phyloP scores from a whole-genome alignment of 2,797 vertebrate species.

The Poecilia wingei region DNA sequence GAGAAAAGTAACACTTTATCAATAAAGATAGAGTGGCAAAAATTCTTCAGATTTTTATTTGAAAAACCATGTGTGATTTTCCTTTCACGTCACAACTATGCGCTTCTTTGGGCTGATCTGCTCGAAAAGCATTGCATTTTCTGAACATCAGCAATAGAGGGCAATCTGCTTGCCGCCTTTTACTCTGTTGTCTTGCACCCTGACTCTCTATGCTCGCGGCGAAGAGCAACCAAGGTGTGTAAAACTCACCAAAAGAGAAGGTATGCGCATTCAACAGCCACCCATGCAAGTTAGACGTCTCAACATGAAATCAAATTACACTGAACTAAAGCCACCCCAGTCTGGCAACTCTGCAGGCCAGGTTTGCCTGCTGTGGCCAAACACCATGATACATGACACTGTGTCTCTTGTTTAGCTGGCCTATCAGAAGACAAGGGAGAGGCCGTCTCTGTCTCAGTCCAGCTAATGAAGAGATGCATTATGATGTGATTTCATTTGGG shows the following conservation, averaged over 20 bases:
- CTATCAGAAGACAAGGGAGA: constrained; percentile 67
- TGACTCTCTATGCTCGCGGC: constrained; percentile 18
- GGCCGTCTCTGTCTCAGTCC: constrained; percentile 61
- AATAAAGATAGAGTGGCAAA: not conserved
- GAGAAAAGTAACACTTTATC: not conserved
- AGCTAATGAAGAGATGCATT: constrained; percentile 79
- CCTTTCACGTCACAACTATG: not conserved
- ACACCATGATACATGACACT: constrained; percentile 68
- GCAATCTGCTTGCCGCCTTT: constrained; percentile 33
- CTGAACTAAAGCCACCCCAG: constrained; percentile 69
- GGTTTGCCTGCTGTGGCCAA: constrained; percentile 57
- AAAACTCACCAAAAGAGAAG: constrained; percentile 68
- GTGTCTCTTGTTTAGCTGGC: constrained; percentile 70
- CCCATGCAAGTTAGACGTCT: constrained; percentile 66
- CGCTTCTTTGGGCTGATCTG: not conserved
- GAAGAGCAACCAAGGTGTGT: constrained; percentile 31
- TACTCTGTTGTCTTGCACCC: not conserved
- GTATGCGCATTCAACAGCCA: constrained; percentile 67
- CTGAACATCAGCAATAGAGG: constrained; percentile 10
- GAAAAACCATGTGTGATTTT: not conserved
- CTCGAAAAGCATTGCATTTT: constrained; percentile 2
- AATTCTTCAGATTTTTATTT: not conserved
- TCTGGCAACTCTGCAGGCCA: constrained; percentile 70
- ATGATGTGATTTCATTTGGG: constrained; percentile 78
- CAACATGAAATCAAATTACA: constrained; percentile 78